phyloP scores from a whole-genome alignment of 2,797 vertebrate species.

The Chelidonichthys spinosus region DNA sequence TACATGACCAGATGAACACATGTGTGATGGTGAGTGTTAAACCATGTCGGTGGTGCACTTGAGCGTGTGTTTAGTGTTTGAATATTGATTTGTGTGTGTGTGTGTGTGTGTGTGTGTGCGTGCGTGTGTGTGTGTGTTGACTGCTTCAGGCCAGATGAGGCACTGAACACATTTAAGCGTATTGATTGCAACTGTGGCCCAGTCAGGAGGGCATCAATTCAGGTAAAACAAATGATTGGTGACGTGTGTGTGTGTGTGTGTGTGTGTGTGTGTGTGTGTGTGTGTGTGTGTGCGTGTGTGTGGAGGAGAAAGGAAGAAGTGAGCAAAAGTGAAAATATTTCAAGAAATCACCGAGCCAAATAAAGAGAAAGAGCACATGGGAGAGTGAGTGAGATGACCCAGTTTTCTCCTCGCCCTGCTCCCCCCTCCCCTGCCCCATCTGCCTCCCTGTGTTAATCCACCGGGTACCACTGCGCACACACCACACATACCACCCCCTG shows the following conservation, averaged over 20 bases:
- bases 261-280: background rate
- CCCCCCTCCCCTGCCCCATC: constrained; percentile 71
- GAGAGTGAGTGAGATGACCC: constrained; percentile 70
- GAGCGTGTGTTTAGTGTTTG: constrained; percentile 40
- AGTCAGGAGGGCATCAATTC: constrained; percentile 38
- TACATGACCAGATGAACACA: constrained; percentile 2
- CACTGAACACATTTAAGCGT: constrained; percentile 47
- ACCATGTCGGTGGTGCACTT: constrained; percentile 48
- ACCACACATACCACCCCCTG: background rate
- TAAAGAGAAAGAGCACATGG: constrained; percentile 42
- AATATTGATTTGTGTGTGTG: constrained; percentile 54
- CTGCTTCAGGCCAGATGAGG: constrained; percentile 35
- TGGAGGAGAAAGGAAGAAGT: background rate
- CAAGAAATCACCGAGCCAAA: constrained; percentile 48
- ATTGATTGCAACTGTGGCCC: constrained; percentile 44
- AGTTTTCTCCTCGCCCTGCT: constrained; percentile 65
- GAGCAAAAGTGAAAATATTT: constrained; percentile 10
- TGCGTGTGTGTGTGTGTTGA: background rate
- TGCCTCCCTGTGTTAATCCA: constrained; percentile 80
- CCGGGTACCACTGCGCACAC: constrained; percentile 50
- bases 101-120: constrained; percentile 12
- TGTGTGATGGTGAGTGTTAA: constrained; percentile 43
- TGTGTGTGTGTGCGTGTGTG: background rate
- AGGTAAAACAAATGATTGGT: constrained; percentile 24
- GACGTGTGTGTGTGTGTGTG: background rate